Base-by-base conservation (phyloP, 1,140 invertebrate genomes). In the Hyles vespertilio region DNA sequence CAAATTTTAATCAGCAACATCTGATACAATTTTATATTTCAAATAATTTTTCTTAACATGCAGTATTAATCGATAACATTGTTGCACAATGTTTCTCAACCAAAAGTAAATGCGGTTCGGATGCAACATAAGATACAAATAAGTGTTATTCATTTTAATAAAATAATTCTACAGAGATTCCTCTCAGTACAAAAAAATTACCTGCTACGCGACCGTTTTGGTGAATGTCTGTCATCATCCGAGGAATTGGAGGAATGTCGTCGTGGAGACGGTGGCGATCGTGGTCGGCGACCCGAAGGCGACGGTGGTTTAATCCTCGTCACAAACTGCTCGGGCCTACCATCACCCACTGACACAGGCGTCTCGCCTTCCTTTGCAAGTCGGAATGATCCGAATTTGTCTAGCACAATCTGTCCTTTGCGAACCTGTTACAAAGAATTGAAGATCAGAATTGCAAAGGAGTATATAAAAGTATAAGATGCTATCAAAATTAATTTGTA, bases 341-440 rank as follows among this genome's bases (percentile, higher is more conserved):
- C 85, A 32, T 88, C 85, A 50, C 83, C 78, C 11, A 82, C 81
- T 36, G 84, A 82, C 52, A 84, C 84, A 4, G 79, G 76, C 32
- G 81, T 90, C 79, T 92, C 84, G 69, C 87, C 81, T 40, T 91
- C 90, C 71, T 91, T 72, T 12, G 91, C 84, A 51, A 93, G 67
- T 0, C 92, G 90, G 78, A 93, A 91, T 56, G 92, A 91, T 3
- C 93, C 93, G 67, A 94, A 92, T 80, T 93, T 93, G 77, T 94
- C 93, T 62, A 93, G 81, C 33, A 93, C 92, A 57, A 90, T 82
- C 67, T 89, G 89, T 52, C 83, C 86, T 59, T 89, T 89, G 56
- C 85, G 79, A 0, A 87, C 79, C 74, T 82, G 72, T 46, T 3
- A 47, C 48, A 54, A 34, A 47, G 10, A n/a, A 47, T 10, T 8